Evolutionary conservation across 2,797 vertebrate genomes (phyloP).

Genomic region (Neomorphus geoffroyi): DNA sequence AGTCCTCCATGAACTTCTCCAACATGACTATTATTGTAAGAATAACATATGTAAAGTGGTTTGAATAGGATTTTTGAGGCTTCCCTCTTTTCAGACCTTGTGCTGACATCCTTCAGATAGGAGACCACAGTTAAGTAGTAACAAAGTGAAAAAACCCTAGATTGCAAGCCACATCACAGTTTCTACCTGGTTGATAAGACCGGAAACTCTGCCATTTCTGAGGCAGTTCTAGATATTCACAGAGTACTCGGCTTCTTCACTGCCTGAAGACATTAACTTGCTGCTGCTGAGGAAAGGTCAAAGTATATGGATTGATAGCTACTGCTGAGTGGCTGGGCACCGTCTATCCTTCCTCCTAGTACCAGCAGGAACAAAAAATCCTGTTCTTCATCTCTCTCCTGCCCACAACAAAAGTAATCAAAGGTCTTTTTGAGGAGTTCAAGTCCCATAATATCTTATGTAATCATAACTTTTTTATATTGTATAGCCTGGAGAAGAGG

Average conservation of each 20-base stretch:
- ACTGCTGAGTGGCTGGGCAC: not conserved
- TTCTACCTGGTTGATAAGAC: not conserved
- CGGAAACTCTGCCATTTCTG: not conserved
- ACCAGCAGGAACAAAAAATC: not conserved
- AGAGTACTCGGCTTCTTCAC: not conserved
- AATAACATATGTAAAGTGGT: not conserved
- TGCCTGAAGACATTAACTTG: not conserved
- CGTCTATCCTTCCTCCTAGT: not conserved
- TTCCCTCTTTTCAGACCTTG: not conserved
- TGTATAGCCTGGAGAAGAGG: too few relatives aligned
- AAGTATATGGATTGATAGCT: not conserved
- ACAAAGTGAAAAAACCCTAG: not conserved
- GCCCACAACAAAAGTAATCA: not conserved
- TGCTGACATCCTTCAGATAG: not conserved
- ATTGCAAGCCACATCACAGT: not conserved
- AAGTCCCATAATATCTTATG: not conserved
- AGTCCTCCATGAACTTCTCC: too few relatives aligned
- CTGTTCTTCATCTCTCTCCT: not conserved
- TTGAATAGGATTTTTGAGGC: not conserved
- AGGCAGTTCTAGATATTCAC: not conserved
- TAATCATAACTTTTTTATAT: not conserved
- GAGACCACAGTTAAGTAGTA: not conserved
- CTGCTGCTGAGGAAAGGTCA: not conserved
- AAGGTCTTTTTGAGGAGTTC: not conserved
- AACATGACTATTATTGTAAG: too few relatives aligned